A percentile compares a stretch with the other conserved stretches of the same genome.
Conservation (phyloP, 2,113 vertebrate species). For the Pyxicephalus adspersus region DNA sequence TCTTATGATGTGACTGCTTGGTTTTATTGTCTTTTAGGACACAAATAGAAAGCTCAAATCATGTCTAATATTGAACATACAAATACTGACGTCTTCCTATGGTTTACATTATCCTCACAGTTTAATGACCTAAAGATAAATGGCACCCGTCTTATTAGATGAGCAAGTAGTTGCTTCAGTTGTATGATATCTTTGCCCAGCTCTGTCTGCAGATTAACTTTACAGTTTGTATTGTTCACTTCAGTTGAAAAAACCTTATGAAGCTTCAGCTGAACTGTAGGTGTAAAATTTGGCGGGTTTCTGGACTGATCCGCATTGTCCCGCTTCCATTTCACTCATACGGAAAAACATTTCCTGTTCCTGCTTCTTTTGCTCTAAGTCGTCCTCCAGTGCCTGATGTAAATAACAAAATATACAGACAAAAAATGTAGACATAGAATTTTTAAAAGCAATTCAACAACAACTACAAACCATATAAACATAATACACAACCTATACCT, state of each 20-base stretch:
- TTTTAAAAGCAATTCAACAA: too few relatives aligned
- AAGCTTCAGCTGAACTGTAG: slow-evolving; percentile 73
- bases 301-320: slow-evolving; percentile 71
- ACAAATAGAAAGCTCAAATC: too few relatives aligned
- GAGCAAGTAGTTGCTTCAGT: not conserved
- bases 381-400: slow-evolving; percentile 87
- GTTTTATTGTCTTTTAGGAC: too few relatives aligned
- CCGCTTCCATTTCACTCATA: slow-evolving; percentile 72
- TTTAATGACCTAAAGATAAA: too few relatives aligned
- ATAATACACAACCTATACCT: too few relatives aligned
- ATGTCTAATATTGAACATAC: too few relatives aligned
- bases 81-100: too few relatives aligned
- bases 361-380: slow-evolving; percentile 83
- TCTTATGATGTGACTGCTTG: too few relatives aligned
- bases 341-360: slow-evolving; percentile 94
- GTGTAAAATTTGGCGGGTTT: slow-evolving; percentile 87
- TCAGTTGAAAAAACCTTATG: slow-evolving; percentile 51
- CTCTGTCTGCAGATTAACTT: not conserved
- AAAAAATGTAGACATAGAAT: too few relatives aligned
- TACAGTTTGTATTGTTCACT: slow-evolving; percentile 1
- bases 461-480: too few relatives aligned
- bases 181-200: not conserved
- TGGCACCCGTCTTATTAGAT: too few relatives aligned
- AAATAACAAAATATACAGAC: not conserved
- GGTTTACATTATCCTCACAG: too few relatives aligned